Evolutionary conservation across 2,113 vertebrate species (phyloP), one percentile per base, ranked within the genome.

Genomic region (Podarcis raffonei): DNA sequence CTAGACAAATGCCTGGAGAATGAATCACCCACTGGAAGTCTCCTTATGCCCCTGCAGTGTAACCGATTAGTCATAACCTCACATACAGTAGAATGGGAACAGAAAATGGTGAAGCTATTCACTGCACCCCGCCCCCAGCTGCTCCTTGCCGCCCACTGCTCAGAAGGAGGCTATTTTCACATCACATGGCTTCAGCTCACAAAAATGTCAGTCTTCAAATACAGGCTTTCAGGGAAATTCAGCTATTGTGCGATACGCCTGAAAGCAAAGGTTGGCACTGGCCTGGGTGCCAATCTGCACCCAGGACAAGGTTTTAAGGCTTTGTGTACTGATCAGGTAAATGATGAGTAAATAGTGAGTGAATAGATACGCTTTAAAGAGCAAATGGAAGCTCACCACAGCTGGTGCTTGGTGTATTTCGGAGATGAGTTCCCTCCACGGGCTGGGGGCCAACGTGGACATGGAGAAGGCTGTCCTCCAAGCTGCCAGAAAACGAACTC

Each of bases 1-100:
- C 18, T 94, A 95, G 94, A 94, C 59, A 90, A 94, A 95, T 95
- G 94, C 96, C 93, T 97, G 95, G 88, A 96, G 96, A 94, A 95
- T 93, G 89, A 91, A 94, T 96, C 95, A 96, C 85, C 90, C 91
- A 87, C 94, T 93, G 94, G 92, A 97, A 94, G 91, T 94, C 91
- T 94, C 94, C 92, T 94, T 74, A 89, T 25, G 22, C 86, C 87
- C 90, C 76, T 83, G 86, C 16, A 6, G 84, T 88, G 91, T 92
- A 95, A 90, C 89, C 91, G 92, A 93, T 95, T 93, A 93, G 92
- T 93, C 89, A 93, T 90, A 90, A 92, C 62, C 59, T 84, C 66
- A 65, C 78, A 89, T 53, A 94, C 75, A 89, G 89, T 4, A 84
- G 30, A 94, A 59, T 0, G 2, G 85, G 92, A 88, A 91, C 82